These are phyloP conservation scores for Procambarus virginalis DNA, from an alignment of 1,140 invertebrate species.

Conservation along the genomic window DNA sequence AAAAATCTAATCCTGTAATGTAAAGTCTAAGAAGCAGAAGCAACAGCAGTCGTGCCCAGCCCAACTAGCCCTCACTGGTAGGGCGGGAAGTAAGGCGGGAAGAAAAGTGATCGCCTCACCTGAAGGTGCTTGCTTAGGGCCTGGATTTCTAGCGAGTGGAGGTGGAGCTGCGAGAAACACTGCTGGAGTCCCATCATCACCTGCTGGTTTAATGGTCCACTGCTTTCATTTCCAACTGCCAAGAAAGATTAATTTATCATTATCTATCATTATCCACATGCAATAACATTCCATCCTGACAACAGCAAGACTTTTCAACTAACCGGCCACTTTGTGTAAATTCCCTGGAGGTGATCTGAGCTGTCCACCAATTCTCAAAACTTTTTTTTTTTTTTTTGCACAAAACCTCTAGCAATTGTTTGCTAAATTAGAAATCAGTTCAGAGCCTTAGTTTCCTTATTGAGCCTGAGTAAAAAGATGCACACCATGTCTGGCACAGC, in stretches of 20 bases:
- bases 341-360: too few relatives aligned
- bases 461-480: too few relatives aligned
- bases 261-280: not conserved
- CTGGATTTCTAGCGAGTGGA: slow-evolving; percentile 69
- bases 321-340: too few relatives aligned
- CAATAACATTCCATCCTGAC: too few relatives aligned
- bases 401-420: too few relatives aligned
- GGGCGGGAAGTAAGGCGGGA: slow-evolving; percentile 34
- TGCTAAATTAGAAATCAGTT: too few relatives aligned
- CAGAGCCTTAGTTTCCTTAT: too few relatives aligned
- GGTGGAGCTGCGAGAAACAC: slow-evolving; percentile 69
- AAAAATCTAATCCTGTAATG: not conserved
- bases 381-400: too few relatives aligned
- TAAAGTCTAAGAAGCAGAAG: slow-evolving; percentile 1
- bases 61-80: slow-evolving; percentile 1
- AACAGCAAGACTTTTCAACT: too few relatives aligned
- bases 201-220: slow-evolving; percentile 48
- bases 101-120: slow-evolving; percentile 62
- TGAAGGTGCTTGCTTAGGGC: slow-evolving; percentile 69
- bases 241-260: not conserved
- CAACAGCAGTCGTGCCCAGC: not conserved
- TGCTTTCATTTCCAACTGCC: not conserved
- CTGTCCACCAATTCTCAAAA: too few relatives aligned
- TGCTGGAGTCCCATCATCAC: slow-evolving; percentile 62
- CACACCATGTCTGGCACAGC: too few relatives aligned